Percentiles rank a stretch among this genome's conserved stretches.
Evolutionary conservation across 2,113 vertebrate species (phyloP).

Genomic region (Pelecanus crispus): DNA sequence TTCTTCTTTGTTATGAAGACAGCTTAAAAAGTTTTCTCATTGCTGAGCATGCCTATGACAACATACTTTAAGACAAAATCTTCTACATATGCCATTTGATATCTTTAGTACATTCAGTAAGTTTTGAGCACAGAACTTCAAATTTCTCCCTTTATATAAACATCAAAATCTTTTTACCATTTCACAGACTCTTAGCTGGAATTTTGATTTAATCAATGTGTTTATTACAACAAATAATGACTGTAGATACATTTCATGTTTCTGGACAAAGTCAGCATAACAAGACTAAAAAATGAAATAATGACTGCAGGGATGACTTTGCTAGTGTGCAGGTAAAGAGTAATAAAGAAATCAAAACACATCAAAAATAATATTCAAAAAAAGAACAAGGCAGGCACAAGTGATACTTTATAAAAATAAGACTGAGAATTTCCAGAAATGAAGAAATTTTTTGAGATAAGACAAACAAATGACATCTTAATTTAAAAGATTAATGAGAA

Average conservation of each 20-base stretch:
- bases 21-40: not conserved
- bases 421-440: not conserved
- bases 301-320: not conserved
- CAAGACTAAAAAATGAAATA: not conserved
- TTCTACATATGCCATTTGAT: not conserved
- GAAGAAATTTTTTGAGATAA: not conserved
- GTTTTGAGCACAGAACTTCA: not conserved
- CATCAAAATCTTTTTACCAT: not conserved
- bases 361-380: not conserved
- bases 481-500: not conserved
- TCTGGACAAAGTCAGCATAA: not conserved
- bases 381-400: not conserved
- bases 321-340: not conserved
- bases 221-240: not conserved
- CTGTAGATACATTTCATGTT: not conserved
- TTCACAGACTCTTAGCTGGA: not conserved
- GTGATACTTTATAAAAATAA: not conserved
- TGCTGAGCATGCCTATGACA: not conserved
- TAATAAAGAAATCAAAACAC: not conserved
- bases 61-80: not conserved
- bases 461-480: not conserved
- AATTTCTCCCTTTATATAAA: not conserved
- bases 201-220: not conserved
- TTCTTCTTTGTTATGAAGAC: not conserved
- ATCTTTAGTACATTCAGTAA: not conserved